Evolutionary conservation across 2,113 vertebrate species (phyloP).

Genomic region (Ariopsis seemanni): DNA sequence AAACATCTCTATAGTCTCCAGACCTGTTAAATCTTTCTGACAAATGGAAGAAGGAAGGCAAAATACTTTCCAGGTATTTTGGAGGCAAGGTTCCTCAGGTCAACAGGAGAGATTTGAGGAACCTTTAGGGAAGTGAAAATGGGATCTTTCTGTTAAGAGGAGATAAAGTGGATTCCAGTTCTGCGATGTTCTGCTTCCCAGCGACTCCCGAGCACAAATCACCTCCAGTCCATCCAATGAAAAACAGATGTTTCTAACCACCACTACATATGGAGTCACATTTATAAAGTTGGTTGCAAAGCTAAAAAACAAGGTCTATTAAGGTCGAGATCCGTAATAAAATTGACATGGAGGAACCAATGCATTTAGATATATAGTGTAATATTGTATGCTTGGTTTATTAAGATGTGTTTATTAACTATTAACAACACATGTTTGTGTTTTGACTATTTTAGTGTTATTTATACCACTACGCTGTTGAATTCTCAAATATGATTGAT

Average conservation of each 20-base stretch:
- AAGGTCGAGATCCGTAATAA: no score
- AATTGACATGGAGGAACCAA: background rate
- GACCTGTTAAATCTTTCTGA: conserved; percentile 17
- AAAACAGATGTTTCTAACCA: conserved; percentile 51
- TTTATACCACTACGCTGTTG: no score
- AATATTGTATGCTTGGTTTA: background rate
- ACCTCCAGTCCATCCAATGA: conserved; percentile 31
- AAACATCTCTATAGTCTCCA: conserved; percentile 16
- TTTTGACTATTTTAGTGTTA: no score
- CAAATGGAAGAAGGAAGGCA: conserved; percentile 24
- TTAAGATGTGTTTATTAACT: background rate
- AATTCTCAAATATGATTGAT: no score
- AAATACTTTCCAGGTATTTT: conserved; percentile 25
- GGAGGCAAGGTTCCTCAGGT: conserved; percentile 3
- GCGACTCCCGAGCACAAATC: conserved; percentile 30
- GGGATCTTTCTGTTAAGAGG: conserved; percentile 6
- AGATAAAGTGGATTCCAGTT: conserved; percentile 43
- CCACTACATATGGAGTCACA: background rate
- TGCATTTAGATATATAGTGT: background rate
- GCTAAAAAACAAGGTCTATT: background rate
- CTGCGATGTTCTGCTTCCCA: conserved; percentile 25
- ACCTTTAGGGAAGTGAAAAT: conserved; percentile 5
- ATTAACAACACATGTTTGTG: no score
- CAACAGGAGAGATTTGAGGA: conserved; percentile 8
- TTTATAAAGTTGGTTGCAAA: background rate